phyloP scores from a whole-genome alignment of 2,888 invertebrate species.

The Sericinus montela region DNA sequence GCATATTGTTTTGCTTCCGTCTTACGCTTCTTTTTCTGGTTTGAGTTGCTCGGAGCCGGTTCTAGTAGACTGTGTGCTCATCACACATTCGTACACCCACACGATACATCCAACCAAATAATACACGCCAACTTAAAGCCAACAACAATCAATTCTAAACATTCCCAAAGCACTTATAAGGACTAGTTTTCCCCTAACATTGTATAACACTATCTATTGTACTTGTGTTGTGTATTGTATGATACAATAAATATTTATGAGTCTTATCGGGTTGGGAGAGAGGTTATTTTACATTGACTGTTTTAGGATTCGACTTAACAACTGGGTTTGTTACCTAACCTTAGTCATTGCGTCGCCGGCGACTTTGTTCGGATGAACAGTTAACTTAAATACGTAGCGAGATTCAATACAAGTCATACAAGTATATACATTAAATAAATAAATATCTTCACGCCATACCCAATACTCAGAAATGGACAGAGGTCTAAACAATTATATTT shows the following conservation, averaged over 20 bases:
- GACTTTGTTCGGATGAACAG: conserved; percentile 1
- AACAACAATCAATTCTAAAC: not conserved
- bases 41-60: conserved; percentile 3
- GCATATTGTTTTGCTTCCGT: conserved; percentile 43
- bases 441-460: too few species aligned
- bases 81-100: conserved; percentile 18
- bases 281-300: not conserved
- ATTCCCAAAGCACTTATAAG: not conserved
- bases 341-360: not conserved
- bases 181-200: not conserved
- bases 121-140: not conserved
- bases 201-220: not conserved
- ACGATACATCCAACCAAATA: not conserved
- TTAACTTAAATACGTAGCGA: too few species aligned
- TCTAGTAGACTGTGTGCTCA: conserved; percentile 22
- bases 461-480: too few species aligned
- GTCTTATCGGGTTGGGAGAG: not conserved
- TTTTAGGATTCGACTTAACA: not conserved
- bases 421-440: too few species aligned
- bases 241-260: not conserved
- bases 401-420: too few species aligned
- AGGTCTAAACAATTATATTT: too few species aligned
- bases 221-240: not conserved
- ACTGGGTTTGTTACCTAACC: not conserved
- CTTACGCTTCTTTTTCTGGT: conserved; percentile 52